phyloP scores from a whole-genome alignment of 2,888 invertebrate genomes.

The Leptura quadrifasciata region DNA sequence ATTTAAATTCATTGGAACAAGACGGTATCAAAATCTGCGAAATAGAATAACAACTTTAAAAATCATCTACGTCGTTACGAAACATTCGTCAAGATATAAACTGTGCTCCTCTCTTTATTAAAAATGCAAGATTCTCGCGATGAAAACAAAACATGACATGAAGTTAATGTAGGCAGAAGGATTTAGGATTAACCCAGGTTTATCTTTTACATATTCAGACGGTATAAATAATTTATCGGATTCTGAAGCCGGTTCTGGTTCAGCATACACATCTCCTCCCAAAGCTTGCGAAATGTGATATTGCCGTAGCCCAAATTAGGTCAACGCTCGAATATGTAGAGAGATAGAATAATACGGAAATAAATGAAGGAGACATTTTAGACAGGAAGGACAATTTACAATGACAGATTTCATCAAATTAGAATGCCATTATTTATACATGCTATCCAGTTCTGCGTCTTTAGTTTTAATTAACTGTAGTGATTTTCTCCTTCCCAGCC shows the following conservation, averaged over 20 bases:
- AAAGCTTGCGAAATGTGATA: slow-evolving; percentile 7
- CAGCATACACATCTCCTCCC: not conserved
- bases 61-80: not conserved
- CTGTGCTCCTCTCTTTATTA: not conserved
- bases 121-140: not conserved
- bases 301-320: slow-evolving; percentile 9
- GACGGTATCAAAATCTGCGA: too few relatives aligned
- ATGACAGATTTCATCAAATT: slow-evolving; percentile 23
- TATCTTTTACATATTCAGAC: slow-evolving; percentile 17
- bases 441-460: not conserved
- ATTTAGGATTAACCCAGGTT: slow-evolving; percentile 24
- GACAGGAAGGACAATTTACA: slow-evolving; percentile 8
- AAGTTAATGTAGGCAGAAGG: slow-evolving; percentile 1
- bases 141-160: not conserved
- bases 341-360: slow-evolving; percentile 13
- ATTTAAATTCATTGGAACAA: too few relatives aligned
- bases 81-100: not conserved
- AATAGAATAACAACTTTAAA: not conserved
- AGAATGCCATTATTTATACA: not conserved
- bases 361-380: slow-evolving; percentile 26
- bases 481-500: not conserved
- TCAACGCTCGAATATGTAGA: not conserved
- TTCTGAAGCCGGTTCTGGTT: not conserved
- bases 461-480: not conserved
- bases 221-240: slow-evolving; percentile 29